Evolutionary conservation across 2,888 invertebrate genomes (phyloP), one percentile per base, ranked within the genome.

Genomic region (Rhingia campestris): DNA sequence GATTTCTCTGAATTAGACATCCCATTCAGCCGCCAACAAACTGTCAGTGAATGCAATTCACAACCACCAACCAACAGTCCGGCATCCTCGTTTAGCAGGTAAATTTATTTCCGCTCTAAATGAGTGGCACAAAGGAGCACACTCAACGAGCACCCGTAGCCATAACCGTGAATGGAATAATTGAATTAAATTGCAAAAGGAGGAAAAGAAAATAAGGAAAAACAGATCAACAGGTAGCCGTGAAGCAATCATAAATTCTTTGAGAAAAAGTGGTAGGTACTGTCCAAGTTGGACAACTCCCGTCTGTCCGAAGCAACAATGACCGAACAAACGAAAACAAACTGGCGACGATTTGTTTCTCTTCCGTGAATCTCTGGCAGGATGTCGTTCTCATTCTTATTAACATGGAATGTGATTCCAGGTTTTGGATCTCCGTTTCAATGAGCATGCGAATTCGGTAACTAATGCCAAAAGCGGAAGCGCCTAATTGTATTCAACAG

Each of bases 71-170:
- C 30, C 35, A 61, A 39, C 56, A 56, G 22, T 35, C 10, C 9
- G 6, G 12, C 41, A 33, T 30, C 32, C 61, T 80, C 73, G 74
- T 80, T 66, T 61, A 59, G 73, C 45, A 12, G 22, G 37, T 4
- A 49, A 80, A 74, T 80, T 67, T 80, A 80, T 80, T 80, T 80
- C 61, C 54, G 74, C 54, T 74, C 70, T 61, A 80, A 80, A 80
- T 80, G 80, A 80, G 37, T 74, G 59, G 33, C 67, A 80, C 61
- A 80, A 80, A 56, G 61, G 64, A 64, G 58, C 64, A 66, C 58
- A 51, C 49, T 43, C 63, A 35, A 64, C 6, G 12, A 41, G 22
- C 32, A 14, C 6, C 39, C 45, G 43, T 14, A 45, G 39, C 70
- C 70, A 61, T 67, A 49, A 61, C 79, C 53, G 66, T 66, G 67